A percentile compares a stretch with the other conserved stretches of the same genome.
Conservation (phyloP, 2,888 invertebrate genomes). For the Oxycera nigricornis region DNA sequence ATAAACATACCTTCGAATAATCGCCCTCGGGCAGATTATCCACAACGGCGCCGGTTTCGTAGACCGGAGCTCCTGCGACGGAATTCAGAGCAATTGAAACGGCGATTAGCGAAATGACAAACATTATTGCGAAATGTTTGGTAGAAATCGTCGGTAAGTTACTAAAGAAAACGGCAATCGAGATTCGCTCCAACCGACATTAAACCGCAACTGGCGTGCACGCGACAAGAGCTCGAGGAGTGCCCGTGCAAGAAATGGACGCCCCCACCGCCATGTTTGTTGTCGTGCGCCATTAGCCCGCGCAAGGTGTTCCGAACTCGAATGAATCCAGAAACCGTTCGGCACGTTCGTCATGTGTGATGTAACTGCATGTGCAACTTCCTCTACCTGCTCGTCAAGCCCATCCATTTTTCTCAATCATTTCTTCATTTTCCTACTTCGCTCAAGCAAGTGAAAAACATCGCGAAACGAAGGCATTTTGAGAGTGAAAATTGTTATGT, state of each 20-base stretch:
- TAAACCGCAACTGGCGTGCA: not conserved
- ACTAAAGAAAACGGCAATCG: not conserved
- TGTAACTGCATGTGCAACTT: not conserved
- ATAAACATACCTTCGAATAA: slow-evolving; percentile 20
- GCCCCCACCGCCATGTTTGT: not conserved
- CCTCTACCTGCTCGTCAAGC: not conserved
- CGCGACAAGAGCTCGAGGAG: not conserved
- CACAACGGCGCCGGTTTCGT: not conserved
- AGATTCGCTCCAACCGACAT: not conserved
- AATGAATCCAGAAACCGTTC: not conserved
- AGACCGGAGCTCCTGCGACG: not conserved
- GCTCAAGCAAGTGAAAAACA: too few relatives aligned
- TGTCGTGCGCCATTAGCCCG: not conserved
- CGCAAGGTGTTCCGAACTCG: not conserved
- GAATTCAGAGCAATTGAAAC: not conserved
- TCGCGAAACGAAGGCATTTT: too few relatives aligned
- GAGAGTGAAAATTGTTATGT: too few relatives aligned
- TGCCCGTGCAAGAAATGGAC: not conserved
- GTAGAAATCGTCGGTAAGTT: not conserved
- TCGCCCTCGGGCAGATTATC: not conserved
- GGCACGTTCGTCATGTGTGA: not conserved
- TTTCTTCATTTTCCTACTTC: too few relatives aligned
- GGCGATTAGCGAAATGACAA: not conserved
- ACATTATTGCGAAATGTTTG: slow-evolving; percentile 22
- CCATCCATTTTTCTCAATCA: too few relatives aligned